A percentile compares a stretch with the other conserved stretches of the same genome.
phyloP scores from a whole-genome alignment of 2,113 vertebrate species.

The Scomber colias region DNA sequence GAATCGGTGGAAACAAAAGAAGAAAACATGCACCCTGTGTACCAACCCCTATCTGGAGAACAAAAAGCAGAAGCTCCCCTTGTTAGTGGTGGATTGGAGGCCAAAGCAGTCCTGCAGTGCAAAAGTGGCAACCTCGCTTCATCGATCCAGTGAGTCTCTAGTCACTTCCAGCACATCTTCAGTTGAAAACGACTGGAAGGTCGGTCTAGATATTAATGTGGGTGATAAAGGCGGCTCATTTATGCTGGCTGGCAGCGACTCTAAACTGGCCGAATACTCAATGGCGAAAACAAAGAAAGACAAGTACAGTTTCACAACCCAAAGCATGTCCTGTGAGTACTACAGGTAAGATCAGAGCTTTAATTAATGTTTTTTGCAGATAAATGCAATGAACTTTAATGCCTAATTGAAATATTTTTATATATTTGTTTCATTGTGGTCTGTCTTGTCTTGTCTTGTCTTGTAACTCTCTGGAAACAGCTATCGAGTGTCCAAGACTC shows the following conservation, averaged over 20 bases:
- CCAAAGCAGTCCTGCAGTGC: slow-evolving; percentile 75
- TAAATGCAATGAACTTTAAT: no score
- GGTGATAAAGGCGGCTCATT: fast-evolving
- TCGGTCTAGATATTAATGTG: slow-evolving; percentile 53
- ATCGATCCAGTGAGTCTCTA: slow-evolving; percentile 80
- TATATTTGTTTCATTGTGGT: neutral
- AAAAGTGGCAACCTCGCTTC: slow-evolving; percentile 67
- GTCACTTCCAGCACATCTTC: slow-evolving; percentile 50
- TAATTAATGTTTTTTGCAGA: neutral
- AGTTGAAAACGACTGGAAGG: slow-evolving; percentile 85
- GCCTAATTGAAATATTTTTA: no score
- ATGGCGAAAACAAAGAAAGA: slow-evolving; percentile 84
- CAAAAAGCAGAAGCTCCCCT: slow-evolving; percentile 83
- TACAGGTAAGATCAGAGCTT: slow-evolving; percentile 83
- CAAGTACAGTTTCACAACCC: slow-evolving; percentile 85
- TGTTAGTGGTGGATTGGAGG: slow-evolving; percentile 86
- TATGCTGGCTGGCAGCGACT: slow-evolving; percentile 83
- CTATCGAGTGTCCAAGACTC: slow-evolving; percentile 72
- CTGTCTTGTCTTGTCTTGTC: neutral
- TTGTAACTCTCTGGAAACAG: slow-evolving; percentile 53
- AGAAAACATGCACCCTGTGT: slow-evolving; percentile 87
- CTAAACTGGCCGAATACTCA: slow-evolving; percentile 81
- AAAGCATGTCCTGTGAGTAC: slow-evolving; percentile 81
- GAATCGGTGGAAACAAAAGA: slow-evolving; percentile 69
- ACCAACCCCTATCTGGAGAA: slow-evolving; percentile 76